Percentiles rank a stretch among this genome's conserved stretches.
Evolutionary conservation across 1,140 invertebrate genomes (phyloP).

Genomic region (Tigriopus japonicus): DNA sequence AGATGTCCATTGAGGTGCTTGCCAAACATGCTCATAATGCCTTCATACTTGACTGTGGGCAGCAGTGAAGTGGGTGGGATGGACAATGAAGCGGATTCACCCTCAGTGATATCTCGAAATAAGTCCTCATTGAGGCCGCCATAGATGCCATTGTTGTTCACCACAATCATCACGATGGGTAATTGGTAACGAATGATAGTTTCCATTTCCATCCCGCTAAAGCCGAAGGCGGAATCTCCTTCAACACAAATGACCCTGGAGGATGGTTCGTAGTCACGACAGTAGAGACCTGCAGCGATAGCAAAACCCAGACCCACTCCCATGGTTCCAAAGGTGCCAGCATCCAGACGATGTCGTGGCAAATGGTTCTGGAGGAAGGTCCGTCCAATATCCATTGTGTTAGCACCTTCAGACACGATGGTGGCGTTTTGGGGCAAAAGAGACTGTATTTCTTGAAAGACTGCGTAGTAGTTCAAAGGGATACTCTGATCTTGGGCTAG

Average conservation of each 20-base stretch:
- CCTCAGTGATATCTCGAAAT: conserved; percentile 43
- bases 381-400: conserved; percentile 94
- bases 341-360: conserved; percentile 43
- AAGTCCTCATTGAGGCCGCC: conserved; percentile 56
- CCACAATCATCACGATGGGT: conserved; percentile 69
- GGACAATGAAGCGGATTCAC: conserved; percentile 36
- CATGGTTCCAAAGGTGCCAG: conserved; percentile 83
- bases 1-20: conserved; percentile 56
- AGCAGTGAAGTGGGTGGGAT: conserved; percentile 58
- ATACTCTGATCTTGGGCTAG: conserved; percentile 41
- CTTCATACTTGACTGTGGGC: conserved; percentile 62
- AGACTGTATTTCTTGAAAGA: conserved; percentile 57
- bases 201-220: conserved; percentile 93
- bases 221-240: conserved; percentile 91
- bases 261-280: conserved; percentile 50
- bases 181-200: conserved; percentile 61
- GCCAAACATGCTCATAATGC: conserved; percentile 63
- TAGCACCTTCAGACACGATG: conserved; percentile 60
- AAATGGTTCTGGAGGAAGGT: conserved; percentile 60
- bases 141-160: conserved; percentile 93
- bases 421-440: conserved; percentile 38
- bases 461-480: conserved; percentile 83
- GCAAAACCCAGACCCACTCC: conserved; percentile 85
- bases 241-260: conserved; percentile 70
- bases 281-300: conserved; percentile 74